Conservation (phyloP, 2,797 vertebrate genomes). For the Rhynchonycteris naso region DNA sequence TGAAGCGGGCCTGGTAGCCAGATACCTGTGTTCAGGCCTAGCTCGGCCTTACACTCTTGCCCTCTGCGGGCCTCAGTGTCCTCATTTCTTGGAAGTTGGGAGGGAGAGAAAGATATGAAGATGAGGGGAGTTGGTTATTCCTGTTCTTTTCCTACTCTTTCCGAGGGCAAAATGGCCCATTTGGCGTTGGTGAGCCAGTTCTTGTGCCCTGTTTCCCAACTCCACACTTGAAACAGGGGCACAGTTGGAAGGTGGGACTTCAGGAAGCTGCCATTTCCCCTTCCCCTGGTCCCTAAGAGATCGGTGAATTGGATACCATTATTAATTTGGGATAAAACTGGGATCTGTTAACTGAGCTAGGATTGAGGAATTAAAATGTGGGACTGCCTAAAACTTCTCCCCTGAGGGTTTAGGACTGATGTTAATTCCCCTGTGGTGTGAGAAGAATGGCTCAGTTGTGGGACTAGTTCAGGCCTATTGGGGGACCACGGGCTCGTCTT, state of each 20-base stretch:
- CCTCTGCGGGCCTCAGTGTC: neutral
- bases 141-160: neutral
- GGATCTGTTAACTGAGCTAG: neutral
- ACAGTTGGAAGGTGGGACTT: neutral
- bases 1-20: neutral
- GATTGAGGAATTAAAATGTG: conserved; percentile 37
- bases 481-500: neutral
- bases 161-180: neutral
- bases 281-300: neutral
- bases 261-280: neutral
- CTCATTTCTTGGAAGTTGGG: neutral
- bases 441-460: neutral
- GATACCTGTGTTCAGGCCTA: neutral
- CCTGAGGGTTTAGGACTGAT: neutral
- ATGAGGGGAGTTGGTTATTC: neutral
- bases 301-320: neutral
- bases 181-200: neutral
- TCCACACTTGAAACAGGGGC: neutral
- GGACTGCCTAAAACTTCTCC: neutral
- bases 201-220: neutral
- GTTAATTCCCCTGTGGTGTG: neutral
- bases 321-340: conserved; percentile 21
- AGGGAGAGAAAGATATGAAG: neutral
- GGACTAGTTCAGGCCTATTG: neutral
- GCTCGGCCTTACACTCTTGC: neutral